Evolutionary conservation across 1,140 invertebrate species (phyloP), one percentile per base, ranked within the genome.

Genomic region (Colletes gigas): DNA sequence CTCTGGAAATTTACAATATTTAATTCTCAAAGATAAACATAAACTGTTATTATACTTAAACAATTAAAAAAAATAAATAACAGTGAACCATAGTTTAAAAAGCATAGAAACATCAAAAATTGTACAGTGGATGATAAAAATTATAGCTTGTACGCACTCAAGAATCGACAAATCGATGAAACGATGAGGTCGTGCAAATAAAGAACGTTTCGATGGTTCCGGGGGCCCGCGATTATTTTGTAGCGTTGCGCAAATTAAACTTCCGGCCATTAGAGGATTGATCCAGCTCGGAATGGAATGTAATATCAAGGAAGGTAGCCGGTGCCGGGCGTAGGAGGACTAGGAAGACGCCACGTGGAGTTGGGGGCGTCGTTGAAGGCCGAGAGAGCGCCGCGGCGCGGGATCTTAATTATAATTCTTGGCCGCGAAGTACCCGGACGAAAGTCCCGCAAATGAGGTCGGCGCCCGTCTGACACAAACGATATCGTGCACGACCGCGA

Each of bases 351-450:
- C 54, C 30, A 41, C 19, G 60, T 14, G 60, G 66, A 8, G 70
- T 9, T 55, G 44, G 60, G 71, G 63, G 21, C 44, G 75, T 65
- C 57, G 66, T 59, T 12, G 78, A 14, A 68, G 54, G 39, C 50
- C 66, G 55, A 70, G 69, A 65, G 65, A 59, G 68, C 54, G 54
- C 68, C 39, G 62, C 70, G 72, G 82, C 83, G 87, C 79, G 89
- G 91, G 89, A 89, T 92, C 92, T 93, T 92, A 92, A 93, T 92
- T 92, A 92, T 93, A 91, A 92, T 92, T 92, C 91, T 92, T 91
- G 90, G 87, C 90, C 89, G 91, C 88, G 88, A 91, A 91, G 90
- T 92, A 92, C 84, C 83, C 30, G 30, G 84, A 85, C 88, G 86
- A 91, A 90, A 90, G 89, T 88, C 90, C 81, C 85, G 89, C 84